Evolutionary conservation across 2,888 invertebrate species (phyloP), one percentile per base, ranked within the genome.

Genomic region (Candidula unifasciata): DNA sequence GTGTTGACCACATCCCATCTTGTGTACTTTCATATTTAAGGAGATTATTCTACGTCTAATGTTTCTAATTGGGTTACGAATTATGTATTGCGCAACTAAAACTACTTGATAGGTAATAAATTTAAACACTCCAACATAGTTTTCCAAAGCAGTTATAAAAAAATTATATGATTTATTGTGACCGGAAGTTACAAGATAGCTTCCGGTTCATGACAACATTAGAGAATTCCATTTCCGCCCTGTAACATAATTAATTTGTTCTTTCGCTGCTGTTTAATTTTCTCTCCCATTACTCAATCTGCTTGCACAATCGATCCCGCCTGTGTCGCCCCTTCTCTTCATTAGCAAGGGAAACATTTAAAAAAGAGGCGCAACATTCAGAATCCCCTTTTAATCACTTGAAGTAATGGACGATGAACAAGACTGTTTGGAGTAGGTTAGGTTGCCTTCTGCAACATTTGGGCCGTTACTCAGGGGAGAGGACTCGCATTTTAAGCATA

Each of bases 261-360:
- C 60, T 24, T 60, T 60, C 60, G 5, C 21, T 21, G 60, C 21
- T 60, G 24, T 21, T 60, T 60, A 21, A 60, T 60, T 60, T 73
- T 73, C 37, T 35, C 37, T 73, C 37, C 6, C 37, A 73, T 73
- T 73, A 73, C 73, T 37, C 73, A 35, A 73, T 73, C 73, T 35
- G 73, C 37, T 73, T 73, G 73, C n/a, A 21, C 37, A 37, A 73
- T 73, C 73, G 73, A 73, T 35, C 73, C 44, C 73, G 60, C 60
- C n/a, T 60, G 24, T 60, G 60, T n/a, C 21, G 60, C n/a, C 60
- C 60, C 60, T 60, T 60, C 24, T 60, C 24, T 60, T 60, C 60
- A 60, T 60, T 60, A 60, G 60, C 21, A 60, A 60, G 21, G 60
- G 60, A 60, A 60, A 60, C 60, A 60, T 60, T 60, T 60, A 18